Evolutionary conservation across 2,113 vertebrate genomes (phyloP).

Genomic region (Brachyistius frenatus): DNA sequence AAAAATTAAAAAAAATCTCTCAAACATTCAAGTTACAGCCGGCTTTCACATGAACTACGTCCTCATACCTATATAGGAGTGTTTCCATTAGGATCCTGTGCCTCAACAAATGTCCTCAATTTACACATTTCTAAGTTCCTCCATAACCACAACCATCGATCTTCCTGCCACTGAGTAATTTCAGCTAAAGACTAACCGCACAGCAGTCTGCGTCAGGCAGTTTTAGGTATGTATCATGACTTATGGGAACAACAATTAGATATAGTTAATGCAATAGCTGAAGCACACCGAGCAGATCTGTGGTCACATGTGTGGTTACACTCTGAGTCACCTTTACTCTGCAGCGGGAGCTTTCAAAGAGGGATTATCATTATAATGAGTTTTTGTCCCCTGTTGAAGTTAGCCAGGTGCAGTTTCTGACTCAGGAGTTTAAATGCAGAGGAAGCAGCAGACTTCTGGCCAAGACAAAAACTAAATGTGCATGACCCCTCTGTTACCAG

Average conservation of each 20-base stretch:
- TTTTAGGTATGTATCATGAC: slow-evolving; percentile 55
- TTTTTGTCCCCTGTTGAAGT: neutral
- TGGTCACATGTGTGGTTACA: slow-evolving; percentile 1
- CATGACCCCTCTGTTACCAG: slow-evolving; percentile 21
- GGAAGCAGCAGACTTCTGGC: slow-evolving; percentile 14
- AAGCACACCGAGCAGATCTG: slow-evolving; percentile 26
- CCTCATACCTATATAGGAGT: slow-evolving; percentile 5
- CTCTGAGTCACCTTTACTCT: slow-evolving; percentile 23
- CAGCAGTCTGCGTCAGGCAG: slow-evolving; percentile 18
- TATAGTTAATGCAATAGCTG: slow-evolving; percentile 40
- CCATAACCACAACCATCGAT: slow-evolving; percentile 40
- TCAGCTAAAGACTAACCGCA: slow-evolving; percentile 47
- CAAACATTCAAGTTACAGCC: too few species aligned
- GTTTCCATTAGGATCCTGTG: neutral
- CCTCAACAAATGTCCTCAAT: slow-evolving; percentile 20
- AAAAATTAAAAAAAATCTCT: neutral
- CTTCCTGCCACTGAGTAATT: slow-evolving; percentile 48
- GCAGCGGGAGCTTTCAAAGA: neutral
- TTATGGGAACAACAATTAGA: slow-evolving; percentile 57
- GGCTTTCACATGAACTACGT: neutral
- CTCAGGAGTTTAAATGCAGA: slow-evolving; percentile 25
- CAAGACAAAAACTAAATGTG: slow-evolving; percentile 16
- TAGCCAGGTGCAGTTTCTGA: neutral
- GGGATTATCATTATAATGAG: neutral
- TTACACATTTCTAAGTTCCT: slow-evolving; percentile 17